Percentiles rank a stretch among this genome's conserved stretches.
These are phyloP conservation scores for Agrotis clavis DNA, from an alignment of 2,888 invertebrate genomes.

Conservation along the genomic window DNA sequence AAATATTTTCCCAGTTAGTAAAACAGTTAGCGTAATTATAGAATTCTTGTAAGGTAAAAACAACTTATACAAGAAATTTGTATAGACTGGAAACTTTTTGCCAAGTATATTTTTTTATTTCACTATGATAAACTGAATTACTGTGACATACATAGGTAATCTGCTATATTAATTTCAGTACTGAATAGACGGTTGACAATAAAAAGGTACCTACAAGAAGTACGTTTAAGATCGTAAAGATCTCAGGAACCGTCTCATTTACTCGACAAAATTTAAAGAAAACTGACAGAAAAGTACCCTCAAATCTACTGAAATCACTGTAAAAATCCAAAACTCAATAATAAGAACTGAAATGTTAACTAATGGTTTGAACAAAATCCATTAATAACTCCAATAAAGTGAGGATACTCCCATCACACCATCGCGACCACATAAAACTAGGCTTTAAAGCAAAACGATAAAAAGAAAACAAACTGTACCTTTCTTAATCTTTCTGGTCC, in stretches of 20 bases:
- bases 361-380: neutral
- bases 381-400: conserved; percentile 2
- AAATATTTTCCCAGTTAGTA: conserved; percentile 11
- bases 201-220: neutral
- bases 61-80: neutral
- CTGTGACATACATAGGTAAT: neutral
- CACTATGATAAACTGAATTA: neutral
- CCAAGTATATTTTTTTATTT: neutral
- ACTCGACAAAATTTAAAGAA: too few species aligned
- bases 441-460: neutral
- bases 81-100: too few species aligned
- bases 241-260: too few species aligned
- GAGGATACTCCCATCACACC: conserved; percentile 14
- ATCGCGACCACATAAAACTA: conserved; percentile 15
- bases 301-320: neutral
- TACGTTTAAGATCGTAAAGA: neutral
- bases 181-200: neutral
- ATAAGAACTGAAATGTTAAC: neutral
- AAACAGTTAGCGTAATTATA: neutral
- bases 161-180: neutral
- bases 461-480: conserved; percentile 68
- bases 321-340: neutral
- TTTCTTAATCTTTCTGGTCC: conserved; percentile 80
- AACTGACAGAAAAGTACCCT: neutral
- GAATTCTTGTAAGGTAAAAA: neutral